phyloP scores from a whole-genome alignment of 2,888 invertebrate genomes.

The Lomographa bimaculata region DNA sequence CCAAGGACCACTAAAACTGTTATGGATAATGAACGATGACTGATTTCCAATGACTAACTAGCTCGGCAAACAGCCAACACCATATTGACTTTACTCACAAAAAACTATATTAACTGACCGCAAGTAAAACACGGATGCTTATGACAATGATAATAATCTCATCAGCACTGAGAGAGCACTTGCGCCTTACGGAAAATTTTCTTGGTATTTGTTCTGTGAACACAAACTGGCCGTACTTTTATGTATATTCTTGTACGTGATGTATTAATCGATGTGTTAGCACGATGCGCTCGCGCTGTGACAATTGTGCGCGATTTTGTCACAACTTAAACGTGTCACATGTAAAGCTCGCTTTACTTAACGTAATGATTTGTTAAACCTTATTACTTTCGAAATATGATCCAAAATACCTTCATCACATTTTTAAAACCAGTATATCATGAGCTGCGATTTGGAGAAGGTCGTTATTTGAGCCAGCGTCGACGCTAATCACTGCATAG shows the following conservation, averaged over 20 bases:
- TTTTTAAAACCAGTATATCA: conserved; percentile 13
- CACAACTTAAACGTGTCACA: not conserved
- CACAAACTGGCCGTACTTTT: conserved; percentile 44
- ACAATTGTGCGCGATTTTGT: conserved; percentile 25
- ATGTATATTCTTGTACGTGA: conserved; percentile 51
- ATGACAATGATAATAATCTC: conserved; percentile 40
- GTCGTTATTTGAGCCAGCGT: conserved; percentile 31
- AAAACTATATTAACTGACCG: conserved; percentile 45
- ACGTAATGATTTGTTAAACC: conserved; percentile 1
- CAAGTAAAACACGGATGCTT: conserved; percentile 49
- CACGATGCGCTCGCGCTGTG: conserved; percentile 49
- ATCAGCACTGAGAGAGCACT: conserved; percentile 31
- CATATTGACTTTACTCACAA: conserved; percentile 61
- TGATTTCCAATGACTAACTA: conserved; percentile 64
- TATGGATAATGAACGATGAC: conserved; percentile 62
- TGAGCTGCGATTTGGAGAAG: conserved; percentile 29
- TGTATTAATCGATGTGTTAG: conserved; percentile 51
- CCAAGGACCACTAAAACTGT: conserved; percentile 46
- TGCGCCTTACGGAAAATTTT: conserved; percentile 35
- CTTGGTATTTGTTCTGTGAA: conserved; percentile 39
- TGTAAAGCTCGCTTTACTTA: not conserved
- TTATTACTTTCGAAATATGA: conserved; percentile 15
- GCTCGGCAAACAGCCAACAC: conserved; percentile 63
- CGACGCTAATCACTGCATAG: conserved; percentile 42
- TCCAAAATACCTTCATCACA: conserved; percentile 7